phyloP scores from a whole-genome alignment of 2,113 vertebrate species.

The Corydoras maculifer region DNA sequence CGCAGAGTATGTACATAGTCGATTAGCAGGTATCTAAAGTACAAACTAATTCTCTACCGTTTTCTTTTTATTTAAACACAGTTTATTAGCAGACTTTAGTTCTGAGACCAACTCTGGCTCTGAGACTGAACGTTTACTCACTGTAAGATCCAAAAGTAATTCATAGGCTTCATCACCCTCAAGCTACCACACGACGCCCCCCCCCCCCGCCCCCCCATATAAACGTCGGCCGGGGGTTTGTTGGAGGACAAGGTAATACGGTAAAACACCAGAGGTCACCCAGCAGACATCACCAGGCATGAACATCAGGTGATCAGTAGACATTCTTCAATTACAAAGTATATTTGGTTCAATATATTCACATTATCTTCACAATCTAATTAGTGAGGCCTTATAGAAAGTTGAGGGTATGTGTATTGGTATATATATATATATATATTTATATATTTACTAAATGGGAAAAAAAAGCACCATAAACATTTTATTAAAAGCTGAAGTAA shows the following conservation, averaged over 20 bases:
- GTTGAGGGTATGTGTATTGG: slow-evolving; percentile 45
- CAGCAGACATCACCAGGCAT: slow-evolving; percentile 46
- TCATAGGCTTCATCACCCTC: neutral
- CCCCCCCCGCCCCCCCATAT: too few relatives aligned
- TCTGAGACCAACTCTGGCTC: neutral
- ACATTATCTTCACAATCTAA: slow-evolving; percentile 72
- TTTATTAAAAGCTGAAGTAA: slow-evolving; percentile 58
- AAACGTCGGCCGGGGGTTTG: too few relatives aligned
- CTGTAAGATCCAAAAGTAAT: slow-evolving; percentile 3
- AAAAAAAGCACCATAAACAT: slow-evolving; percentile 55
- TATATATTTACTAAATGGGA: slow-evolving; percentile 49
- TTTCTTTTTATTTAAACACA: too few relatives aligned
- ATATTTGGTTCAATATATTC: slow-evolving; percentile 62
- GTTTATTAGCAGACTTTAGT: neutral
- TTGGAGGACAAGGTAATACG: slow-evolving; percentile 39
- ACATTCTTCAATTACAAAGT: slow-evolving; percentile 50
- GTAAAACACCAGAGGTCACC: slow-evolving; percentile 39
- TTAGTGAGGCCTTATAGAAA: slow-evolving; percentile 47
- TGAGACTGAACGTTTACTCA: too few relatives aligned
- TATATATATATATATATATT: slow-evolving; percentile 39
- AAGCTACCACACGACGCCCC: neutral
- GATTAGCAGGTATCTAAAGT: too few relatives aligned
- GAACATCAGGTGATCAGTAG: slow-evolving; percentile 67
- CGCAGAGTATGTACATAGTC: too few relatives aligned
- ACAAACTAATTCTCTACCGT: too few relatives aligned